Evolutionary conservation across 2,888 invertebrate genomes (phyloP), one percentile per base, ranked within the genome.

Genomic region (Eilema depressum): DNA sequence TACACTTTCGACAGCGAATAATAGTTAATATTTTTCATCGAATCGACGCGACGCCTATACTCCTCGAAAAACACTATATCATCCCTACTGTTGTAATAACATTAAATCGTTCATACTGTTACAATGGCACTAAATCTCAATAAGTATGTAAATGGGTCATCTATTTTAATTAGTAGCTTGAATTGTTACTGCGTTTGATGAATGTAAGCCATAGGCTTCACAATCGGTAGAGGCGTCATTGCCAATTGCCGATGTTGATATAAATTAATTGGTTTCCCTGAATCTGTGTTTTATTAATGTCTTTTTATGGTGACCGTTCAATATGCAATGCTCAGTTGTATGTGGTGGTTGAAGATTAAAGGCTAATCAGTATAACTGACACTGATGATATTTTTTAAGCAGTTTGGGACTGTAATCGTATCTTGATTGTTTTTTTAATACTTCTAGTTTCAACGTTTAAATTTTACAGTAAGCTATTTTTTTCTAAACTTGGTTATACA

Each of bases 91-190:
- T 37, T 66, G 75, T 64, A 76, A 75, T 69, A 33, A 80, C 81
- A 87, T 83, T 91, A 91, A 93, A 92, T 91, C 91, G 56, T 63
- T 56, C 66, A 62, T 59, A 68, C 60, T 64, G 57, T 66, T 59
- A 66, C 68, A 69, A 69, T 69, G 37, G 23, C 62, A 72, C 68
- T 91, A 91, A 94, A 92, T 91, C 91, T 89, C 86, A 87, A 88
- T 91, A 88, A 89, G 86, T 91, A 91, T 91, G 91, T 91, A 93
- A 93, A 92, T 90, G 89, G 91, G 86, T 88, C 93, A 92, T 94
- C 92, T 92, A 92, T 94, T 94, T 93, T 94, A 95, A 95, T 95
- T 94, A 94, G 91, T 82, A 83, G 78, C 82, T 85, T 81, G 87
- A 85, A 90, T 82, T 82, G 81, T 82, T 82, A 75, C 64, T 61